Base-by-base conservation (phyloP, 2,888 invertebrate species). In the Opisthograptis luteolata region DNA sequence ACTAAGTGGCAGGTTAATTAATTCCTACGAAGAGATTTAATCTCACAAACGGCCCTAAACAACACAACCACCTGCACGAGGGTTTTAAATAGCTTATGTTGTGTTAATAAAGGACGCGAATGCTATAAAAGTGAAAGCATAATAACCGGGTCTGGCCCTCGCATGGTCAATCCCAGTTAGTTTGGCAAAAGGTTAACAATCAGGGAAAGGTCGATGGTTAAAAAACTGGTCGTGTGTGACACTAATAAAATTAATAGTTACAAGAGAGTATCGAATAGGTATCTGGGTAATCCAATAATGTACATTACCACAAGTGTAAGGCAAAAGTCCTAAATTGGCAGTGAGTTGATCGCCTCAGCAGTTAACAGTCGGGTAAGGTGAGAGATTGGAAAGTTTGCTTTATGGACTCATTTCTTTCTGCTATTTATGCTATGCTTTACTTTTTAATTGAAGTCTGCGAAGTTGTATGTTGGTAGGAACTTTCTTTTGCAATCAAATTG, bases 131-230 rank as follows among this genome's bases (percentile, higher is more conserved):
- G 58, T 58, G 58, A 59, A 63, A 64, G 51, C 45, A 58, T 67
- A 64, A 63, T 63, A 59, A 58, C 44, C 42, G 43, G 34, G 57
- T 41, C 50, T 53, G 59, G 64, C 66, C 72, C 66, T 65, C 35
- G 60, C 66, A 61, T 64, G 62, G 53, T 55, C 47, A 59, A 58
- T 61, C 70, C 58, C 53, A 60, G 65, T 56, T 64, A 70, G 68
- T 73, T 73, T 72, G 56, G 59, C 65, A 46, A 73, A 76, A 78
- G 73, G 77, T 80, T 76, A 71, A 72, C 64, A 73, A 70, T 68
- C 55, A 55, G 62, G 52, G 55, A 76, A 80, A 81, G 78, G 78
- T 71, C 72, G 68, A 60, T 68, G 68, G 69, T 62, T 73, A 71
- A 74, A n/a, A 75, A 72, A 64, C 69, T 66, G 64, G 68, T 68